Evolutionary conservation across 1,140 invertebrate genomes (phyloP).

Genomic region (Leptinotarsa undecemlineata): DNA sequence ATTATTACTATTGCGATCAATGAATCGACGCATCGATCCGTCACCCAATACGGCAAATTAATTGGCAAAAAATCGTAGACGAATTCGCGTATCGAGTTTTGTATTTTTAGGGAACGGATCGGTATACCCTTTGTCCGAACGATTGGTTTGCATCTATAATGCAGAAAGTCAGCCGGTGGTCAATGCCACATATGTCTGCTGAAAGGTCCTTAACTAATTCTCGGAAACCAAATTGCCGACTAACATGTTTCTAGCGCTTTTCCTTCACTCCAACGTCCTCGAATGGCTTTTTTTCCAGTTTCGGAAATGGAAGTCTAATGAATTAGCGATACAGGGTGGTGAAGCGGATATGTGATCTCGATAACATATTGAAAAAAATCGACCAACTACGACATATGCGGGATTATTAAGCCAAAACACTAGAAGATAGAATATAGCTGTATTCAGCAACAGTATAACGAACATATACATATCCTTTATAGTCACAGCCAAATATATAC

Average conservation of each 20-base stretch:
- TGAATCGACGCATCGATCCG: neutral
- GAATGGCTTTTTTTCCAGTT: neutral
- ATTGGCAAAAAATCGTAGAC: neutral
- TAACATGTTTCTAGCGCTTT: slow-evolving; percentile 26
- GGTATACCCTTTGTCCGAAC: slow-evolving; percentile 41
- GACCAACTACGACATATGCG: too few relatives aligned
- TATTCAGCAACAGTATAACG: too few relatives aligned
- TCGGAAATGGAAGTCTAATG: neutral
- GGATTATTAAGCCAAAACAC: too few relatives aligned
- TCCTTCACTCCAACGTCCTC: neutral
- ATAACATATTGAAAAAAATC: too few relatives aligned
- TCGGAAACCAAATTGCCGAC: slow-evolving; percentile 24
- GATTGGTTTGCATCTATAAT: slow-evolving; percentile 18
- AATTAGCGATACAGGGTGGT: neutral
- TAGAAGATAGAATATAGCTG: too few relatives aligned
- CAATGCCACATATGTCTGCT: slow-evolving; percentile 20
- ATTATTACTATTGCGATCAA: neutral
- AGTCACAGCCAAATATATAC: too few relatives aligned
- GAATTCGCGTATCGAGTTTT: neutral
- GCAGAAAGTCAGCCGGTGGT: slow-evolving; percentile 25
- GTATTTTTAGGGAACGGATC: slow-evolving; percentile 1
- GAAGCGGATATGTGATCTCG: too few relatives aligned
- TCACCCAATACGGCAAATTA: slow-evolving; percentile 4
- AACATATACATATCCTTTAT: too few relatives aligned
- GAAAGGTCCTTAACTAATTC: slow-evolving; percentile 22